Base-by-base conservation (phyloP, 2,888 invertebrate genomes). In the Electrophaes corylata region DNA sequence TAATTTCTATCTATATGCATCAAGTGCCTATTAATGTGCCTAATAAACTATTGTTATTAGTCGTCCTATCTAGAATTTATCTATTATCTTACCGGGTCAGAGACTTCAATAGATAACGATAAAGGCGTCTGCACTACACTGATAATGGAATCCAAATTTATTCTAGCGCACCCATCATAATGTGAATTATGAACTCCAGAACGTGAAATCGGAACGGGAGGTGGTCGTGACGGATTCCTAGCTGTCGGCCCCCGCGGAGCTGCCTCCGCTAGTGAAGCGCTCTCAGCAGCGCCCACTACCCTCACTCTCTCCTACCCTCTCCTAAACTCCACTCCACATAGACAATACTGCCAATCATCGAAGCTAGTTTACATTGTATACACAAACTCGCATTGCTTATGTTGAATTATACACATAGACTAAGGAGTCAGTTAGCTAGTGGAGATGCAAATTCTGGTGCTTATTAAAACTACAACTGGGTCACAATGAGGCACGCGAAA, bases 131-230 rank as follows among this genome's bases (percentile, higher is more conserved):
- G 43, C 43, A 16, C 19, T 41, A 14, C 18, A 37, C 40, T 35
- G 35, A 48, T 54, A 54, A 54, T 43, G 41, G 23, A 33, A 54
- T 12, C 23, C 1, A 10, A 33, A 26, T 60, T 40, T 45, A 31
- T 45, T 51, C 6, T 35, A 61, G 64, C 26, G 49, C 43, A 37
- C 56, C 29, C 39, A 57, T 57, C 50, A 57, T 45, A 57, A 57
- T 50, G 56, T 50, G 26, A 45, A 40, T 46, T 56, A 56, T 52
- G 48, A 26, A 23, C 91, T 57, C 88, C 93, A 94, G 71, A 95
- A 95, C 79, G 94, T 95, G 62, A 95, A 95, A 90, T 91, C 94
- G 50, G 95, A 95, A 81, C 95, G 95, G 59, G 94, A 94, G 58
- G 93, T 92, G 33, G 93, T 93, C 44, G 93, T 91, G 51, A 76